Evolutionary conservation across 2,113 vertebrate genomes (phyloP).

Genomic region (Aphyosemion australe): DNA sequence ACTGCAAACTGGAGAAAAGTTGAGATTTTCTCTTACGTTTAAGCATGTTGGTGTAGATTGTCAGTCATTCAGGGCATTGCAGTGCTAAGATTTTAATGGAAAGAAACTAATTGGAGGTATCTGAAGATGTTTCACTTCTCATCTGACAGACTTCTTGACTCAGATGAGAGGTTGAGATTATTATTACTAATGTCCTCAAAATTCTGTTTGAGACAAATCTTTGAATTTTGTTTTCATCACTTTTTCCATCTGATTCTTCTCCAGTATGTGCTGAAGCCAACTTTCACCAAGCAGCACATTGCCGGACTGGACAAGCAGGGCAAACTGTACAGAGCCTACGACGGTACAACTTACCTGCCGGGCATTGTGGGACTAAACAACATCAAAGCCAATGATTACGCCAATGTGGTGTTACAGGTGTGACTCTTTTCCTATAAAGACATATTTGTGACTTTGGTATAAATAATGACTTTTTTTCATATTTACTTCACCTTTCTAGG

Average conservation of each 20-base stretch:
- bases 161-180: no score
- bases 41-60: neutral
- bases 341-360: slow-evolving; percentile 97
- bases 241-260: slow-evolving; percentile 29
- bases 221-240: neutral
- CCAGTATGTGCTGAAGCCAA: slow-evolving; percentile 96
- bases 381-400: slow-evolving; percentile 98
- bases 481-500: slow-evolving; percentile 70
- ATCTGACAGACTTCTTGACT: no score
- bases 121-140: no score
- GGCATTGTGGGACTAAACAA: slow-evolving; percentile 98
- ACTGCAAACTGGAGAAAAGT: no score
- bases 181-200: no score
- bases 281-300: slow-evolving; percentile 93
- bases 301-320: slow-evolving; percentile 92
- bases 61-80: no score
- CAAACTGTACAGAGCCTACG: slow-evolving; percentile 92
- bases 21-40: neutral
- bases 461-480: neutral
- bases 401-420: slow-evolving; percentile 96
- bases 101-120: no score
- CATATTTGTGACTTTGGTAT: neutral
- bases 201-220: no score
- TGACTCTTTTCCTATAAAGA: neutral
- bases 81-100: no score